phyloP scores from a whole-genome alignment of 2,888 invertebrate genomes.

The Pollenia amentaria region DNA sequence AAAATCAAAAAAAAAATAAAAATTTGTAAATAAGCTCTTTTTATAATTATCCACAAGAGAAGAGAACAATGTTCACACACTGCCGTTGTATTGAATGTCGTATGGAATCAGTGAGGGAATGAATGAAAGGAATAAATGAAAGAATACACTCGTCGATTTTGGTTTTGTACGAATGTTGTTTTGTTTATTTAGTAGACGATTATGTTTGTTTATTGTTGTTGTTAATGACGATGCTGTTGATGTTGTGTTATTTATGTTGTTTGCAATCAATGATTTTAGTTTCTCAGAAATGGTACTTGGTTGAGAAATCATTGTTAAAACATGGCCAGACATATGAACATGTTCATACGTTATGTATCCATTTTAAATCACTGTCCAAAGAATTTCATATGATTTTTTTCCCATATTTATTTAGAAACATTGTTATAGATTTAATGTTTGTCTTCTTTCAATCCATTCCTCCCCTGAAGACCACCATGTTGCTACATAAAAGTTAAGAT shows the following conservation, averaged over 20 bases:
- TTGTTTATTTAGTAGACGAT: conserved; percentile 69
- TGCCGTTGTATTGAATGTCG: conserved; percentile 20
- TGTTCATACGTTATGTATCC: conserved; percentile 25
- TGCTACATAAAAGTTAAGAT: neutral
- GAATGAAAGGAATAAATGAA: conserved; percentile 16
- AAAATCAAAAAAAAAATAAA: no score
- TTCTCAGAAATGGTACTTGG: conserved; percentile 48
- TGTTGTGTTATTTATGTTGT: conserved; percentile 46
- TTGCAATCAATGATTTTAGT: conserved; percentile 59
- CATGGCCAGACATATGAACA: conserved; percentile 16
- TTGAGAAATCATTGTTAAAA: conserved; percentile 17
- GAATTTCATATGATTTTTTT: conserved; percentile 33
- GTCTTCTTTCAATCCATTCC: conserved; percentile 1
- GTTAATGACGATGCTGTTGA: conserved; percentile 9
- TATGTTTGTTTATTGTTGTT: conserved; percentile 68
- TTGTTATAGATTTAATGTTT: conserved; percentile 45
- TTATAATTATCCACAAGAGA: neutral
- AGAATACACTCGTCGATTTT: conserved; percentile 35
- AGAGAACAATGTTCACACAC: conserved; percentile 18
- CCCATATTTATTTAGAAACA: conserved; percentile 30
- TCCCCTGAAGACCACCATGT: conserved; percentile 25
- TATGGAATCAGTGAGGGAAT: conserved; percentile 1
- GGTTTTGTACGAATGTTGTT: conserved; percentile 31
- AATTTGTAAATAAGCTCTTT: neutral
- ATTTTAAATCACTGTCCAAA: conserved; percentile 27